Percentiles rank a stretch among this genome's conserved stretches.
Evolutionary conservation across 2,888 invertebrate genomes (phyloP).

Genomic region (Rhimphoctona megacephalus): DNA sequence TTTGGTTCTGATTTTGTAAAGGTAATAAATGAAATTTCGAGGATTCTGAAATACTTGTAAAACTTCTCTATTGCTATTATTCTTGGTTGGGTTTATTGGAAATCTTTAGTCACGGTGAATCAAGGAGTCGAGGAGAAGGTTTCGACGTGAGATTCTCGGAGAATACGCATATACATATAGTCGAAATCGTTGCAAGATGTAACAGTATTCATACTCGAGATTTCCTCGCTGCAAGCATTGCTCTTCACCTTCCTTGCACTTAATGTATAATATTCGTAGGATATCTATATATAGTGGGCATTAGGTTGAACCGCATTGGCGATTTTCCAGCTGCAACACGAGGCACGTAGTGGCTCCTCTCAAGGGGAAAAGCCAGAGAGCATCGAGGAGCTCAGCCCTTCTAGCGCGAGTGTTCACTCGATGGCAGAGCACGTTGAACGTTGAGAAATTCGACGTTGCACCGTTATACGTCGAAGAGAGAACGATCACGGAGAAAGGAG

Average conservation of each 20-base stretch:
- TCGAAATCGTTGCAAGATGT: slow-evolving; percentile 3
- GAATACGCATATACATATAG: neutral
- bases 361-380: slow-evolving; percentile 63
- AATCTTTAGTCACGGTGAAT: neutral
- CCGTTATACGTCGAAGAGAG: neutral
- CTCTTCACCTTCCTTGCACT: slow-evolving; percentile 22
- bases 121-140: slow-evolving; percentile 1
- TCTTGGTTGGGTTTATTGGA: slow-evolving; percentile 8
- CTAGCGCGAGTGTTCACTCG: slow-evolving; percentile 31
- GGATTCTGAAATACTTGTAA: neutral
- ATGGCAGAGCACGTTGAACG: slow-evolving; percentile 48
- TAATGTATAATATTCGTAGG: neutral
- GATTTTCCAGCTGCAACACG: slow-evolving; percentile 61
- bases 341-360: slow-evolving; percentile 61
- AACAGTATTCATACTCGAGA: slow-evolving; percentile 21
- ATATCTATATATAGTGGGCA: slow-evolving; percentile 33
- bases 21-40: neutral
- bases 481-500: slow-evolving; percentile 19
- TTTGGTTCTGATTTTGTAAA: neutral
- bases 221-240: slow-evolving; percentile 6
- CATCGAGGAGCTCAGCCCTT: slow-evolving; percentile 33
- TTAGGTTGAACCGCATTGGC: slow-evolving; percentile 60
- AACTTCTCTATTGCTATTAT: neutral
- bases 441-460: slow-evolving; percentile 57
- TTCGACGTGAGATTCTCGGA: neutral